Evolutionary conservation across 2,888 invertebrate species (phyloP).

Genomic region (Drosophila heteroneura): DNA sequence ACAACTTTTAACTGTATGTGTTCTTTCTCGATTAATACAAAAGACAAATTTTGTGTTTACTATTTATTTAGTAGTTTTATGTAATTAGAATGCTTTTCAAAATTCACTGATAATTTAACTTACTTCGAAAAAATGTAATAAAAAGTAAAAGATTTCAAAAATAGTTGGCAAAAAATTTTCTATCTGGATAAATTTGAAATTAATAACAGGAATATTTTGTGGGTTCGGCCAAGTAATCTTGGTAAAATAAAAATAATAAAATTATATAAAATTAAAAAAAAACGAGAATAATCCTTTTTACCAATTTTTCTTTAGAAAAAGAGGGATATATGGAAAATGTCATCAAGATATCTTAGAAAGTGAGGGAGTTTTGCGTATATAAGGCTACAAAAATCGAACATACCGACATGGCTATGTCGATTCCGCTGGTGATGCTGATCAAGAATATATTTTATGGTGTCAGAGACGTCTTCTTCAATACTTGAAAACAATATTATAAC

Average conservation of each 20-base stretch:
- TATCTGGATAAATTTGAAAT: neutral
- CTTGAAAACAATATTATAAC: neutral
- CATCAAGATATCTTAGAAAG: neutral
- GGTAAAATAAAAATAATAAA: too few relatives aligned
- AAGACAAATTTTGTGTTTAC: too few relatives aligned
- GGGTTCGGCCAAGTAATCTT: neutral
- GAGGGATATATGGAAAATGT: accelerated
- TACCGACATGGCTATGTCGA: neutral
- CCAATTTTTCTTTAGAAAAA: neutral
- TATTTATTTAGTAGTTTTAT: too few relatives aligned
- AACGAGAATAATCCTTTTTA: neutral
- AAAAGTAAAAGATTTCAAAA: neutral
- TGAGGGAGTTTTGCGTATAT: neutral
- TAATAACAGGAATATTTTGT: neutral
- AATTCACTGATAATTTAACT: neutral
- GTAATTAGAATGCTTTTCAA: too few relatives aligned
- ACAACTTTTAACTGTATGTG: neutral
- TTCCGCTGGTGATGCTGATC: neutral
- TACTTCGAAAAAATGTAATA: neutral
- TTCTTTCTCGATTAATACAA: neutral
- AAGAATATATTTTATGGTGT: neutral
- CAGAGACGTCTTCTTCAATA: neutral
- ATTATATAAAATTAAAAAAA: too few relatives aligned
- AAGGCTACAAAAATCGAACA: neutral
- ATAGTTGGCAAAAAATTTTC: neutral